phyloP scores from a whole-genome alignment of 2,888 invertebrate genomes.

The Tricholauxania praeusta region DNA sequence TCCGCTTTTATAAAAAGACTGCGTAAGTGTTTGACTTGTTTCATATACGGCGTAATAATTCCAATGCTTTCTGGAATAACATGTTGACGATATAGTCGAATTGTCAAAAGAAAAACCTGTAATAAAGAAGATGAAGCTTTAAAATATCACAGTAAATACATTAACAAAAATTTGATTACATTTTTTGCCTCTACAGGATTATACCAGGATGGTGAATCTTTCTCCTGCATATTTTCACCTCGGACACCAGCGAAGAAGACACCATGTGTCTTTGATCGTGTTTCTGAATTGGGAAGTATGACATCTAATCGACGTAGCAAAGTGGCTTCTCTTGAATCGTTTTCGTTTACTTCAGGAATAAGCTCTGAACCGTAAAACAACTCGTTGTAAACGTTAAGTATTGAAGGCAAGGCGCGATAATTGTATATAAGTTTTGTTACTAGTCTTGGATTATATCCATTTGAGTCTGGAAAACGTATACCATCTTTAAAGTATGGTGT shows the following conservation, averaged over 20 bases:
- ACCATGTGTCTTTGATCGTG: constrained; percentile 56
- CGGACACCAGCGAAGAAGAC: constrained; percentile 79
- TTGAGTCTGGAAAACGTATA: constrained; percentile 69
- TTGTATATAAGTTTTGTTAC: constrained; percentile 89
- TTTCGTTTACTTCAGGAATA: constrained; percentile 69
- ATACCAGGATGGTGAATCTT: constrained; percentile 89
- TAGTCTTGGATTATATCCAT: constrained; percentile 81
- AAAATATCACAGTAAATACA: not conserved
- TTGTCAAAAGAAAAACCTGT: constrained; percentile 71
- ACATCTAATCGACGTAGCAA: constrained; percentile 57
- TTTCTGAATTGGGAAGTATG: constrained; percentile 51
- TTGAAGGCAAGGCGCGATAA: constrained; percentile 85
- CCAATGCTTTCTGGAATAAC: constrained; percentile 75
- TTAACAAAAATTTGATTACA: constrained; percentile 47
- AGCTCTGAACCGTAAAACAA: constrained; percentile 89
- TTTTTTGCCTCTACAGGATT: constrained; percentile 80
- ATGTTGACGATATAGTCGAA: constrained; percentile 75
- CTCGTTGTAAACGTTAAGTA: constrained; percentile 81
- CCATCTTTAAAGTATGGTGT: constrained; percentile 78
- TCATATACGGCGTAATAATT: constrained; percentile 91
- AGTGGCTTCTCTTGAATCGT: constrained; percentile 58
- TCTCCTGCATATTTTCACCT: constrained; percentile 77
- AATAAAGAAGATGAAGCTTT: not conserved
- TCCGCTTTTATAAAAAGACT: constrained; percentile 68
- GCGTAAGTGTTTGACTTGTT: constrained; percentile 77